Evolutionary conservation across 2,888 invertebrate species (phyloP), one percentile per base, ranked within the genome.

Genomic region (Ectropis crepuscularia): DNA sequence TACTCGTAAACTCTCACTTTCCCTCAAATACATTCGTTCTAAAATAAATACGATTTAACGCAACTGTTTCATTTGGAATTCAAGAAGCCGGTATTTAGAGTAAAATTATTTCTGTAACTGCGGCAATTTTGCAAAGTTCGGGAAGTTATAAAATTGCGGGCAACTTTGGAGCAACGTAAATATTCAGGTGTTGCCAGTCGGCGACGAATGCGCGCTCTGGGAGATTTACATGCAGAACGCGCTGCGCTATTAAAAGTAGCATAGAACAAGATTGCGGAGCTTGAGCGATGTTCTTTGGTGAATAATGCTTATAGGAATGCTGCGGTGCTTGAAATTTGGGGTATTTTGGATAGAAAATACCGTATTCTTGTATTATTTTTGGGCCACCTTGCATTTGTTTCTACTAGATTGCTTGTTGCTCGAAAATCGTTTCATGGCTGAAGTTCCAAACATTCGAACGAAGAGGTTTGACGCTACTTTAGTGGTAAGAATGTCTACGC

Each of bases 141-240:
- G 70, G 77, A 87, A 88, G 86, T 88, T 89, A 82, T 84, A 83
- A 87, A 88, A 87, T 86, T 82, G 76, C 77, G 65, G 68, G 74
- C 74, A 78, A 77, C 72, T 75, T 77, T 78, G 77, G 76, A 80
- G 75, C 81, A 82, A 79, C 76, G 80, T 82, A 84, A 88, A 88
- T 83, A 86, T 85, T 80, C 87, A 87, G 87, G 85, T 86, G 88
- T 83, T 82, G 79, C 72, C 74, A 77, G 76, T 72, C 69, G 66
- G 74, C 74, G 75, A 74, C 69, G 74, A 75, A 70, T 76, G 74
- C 71, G 70, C 63, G 51, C 50, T 50, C 42, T 62, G 63, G 69
- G 74, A 83, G 81, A 88, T 90, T 90, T 88, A 83, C 83, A 89
- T 90, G 82, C 86, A 71, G 71, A 71, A 74, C 81, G 80, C 83